Evolutionary conservation across 35 echinoderm and acorn worm species (phyloP), one percentile per base, ranked within the genome.

Genomic region (Apostichopus parvimensis): DNA sequence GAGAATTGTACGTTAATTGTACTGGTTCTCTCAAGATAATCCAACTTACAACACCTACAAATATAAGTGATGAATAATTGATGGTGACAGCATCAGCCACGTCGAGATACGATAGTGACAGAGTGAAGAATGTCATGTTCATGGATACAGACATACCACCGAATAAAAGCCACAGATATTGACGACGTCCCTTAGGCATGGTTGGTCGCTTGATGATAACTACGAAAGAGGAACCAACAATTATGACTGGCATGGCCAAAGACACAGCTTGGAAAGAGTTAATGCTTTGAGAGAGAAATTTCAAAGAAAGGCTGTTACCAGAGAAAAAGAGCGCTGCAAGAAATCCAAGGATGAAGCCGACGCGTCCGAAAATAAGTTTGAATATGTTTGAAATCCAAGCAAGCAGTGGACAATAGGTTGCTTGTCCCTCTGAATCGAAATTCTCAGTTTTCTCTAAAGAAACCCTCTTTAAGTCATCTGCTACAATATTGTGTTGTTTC

Each of bases 81-180:
- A 88, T 88, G 61, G 86, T 56, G 10, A 88, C 53, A 45, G 86
- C 15, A 54, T 88, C 86, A 15, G 86, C 86, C 7, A 88, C 22
- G 11, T 88, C 23, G 6, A 88, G 28, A 8, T 52, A 25, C 2
- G 66, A 8, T 45, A 73, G 17, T 10, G 86, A 88, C 9, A 88
- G 9, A 7, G 86, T 88, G 60, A 88, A 25, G 17, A 73, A 45
- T 25, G 86, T 65, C 9, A 72, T 14, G 17, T 17, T 4, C 24
- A 66, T 10, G 8, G 86, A 68, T 14, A 52, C 58, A 45, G 15
- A 14, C 9, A 73, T 15, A 28, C 86, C 86, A 9, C 86, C 57
- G 5, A 73, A 21, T 12, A 34, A 72, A 26, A 88, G 45, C 86
- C 86, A 88, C 4, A 52, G 5, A 13, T 73, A 72, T 23, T 45